phyloP scores from a whole-genome alignment of 2,797 vertebrate species.

The Cetoscarus ocellatus region DNA sequence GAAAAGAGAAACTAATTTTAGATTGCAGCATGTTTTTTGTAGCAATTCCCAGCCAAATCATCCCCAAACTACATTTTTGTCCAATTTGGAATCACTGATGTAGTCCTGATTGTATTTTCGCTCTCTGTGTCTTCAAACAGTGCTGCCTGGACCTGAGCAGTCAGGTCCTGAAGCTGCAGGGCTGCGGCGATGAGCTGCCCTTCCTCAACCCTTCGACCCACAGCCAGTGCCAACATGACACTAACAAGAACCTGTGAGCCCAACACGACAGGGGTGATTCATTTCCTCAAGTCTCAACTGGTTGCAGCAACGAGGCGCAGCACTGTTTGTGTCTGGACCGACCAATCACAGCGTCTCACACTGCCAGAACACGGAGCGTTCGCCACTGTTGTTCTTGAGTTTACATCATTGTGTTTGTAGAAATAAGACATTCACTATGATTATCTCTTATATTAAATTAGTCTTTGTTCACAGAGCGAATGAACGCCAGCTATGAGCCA shows the following conservation, averaged over 20 bases:
- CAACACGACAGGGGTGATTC: neutral
- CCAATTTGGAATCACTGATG: neutral
- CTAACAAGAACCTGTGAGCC: conserved; percentile 85
- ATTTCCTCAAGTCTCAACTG: neutral
- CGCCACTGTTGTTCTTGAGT: conserved; percentile 49
- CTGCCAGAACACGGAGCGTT: conserved; percentile 66
- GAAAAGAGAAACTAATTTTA: too few species aligned
- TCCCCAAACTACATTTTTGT: neutral
- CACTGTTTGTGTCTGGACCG: conserved; percentile 61
- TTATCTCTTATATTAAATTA: conserved; percentile 63
- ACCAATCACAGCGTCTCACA: conserved; percentile 55
- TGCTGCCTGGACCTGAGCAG: conserved; percentile 92
- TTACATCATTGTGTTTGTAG: conserved; percentile 75
- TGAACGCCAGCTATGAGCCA: conserved; percentile 20
- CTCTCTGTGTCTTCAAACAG: conserved; percentile 67
- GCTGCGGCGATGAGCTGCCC: conserved; percentile 87
- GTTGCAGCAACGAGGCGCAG: conserved; percentile 23
- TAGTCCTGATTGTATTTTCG: conserved; percentile 3
- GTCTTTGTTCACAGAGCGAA: conserved; percentile 53
- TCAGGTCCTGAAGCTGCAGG: conserved; percentile 86
- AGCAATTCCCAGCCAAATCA: too few species aligned
- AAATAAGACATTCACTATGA: conserved; percentile 51
- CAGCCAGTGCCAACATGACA: conserved; percentile 80
- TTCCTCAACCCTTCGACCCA: conserved; percentile 83
- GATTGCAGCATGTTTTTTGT: too few species aligned